phyloP scores from a whole-genome alignment of 2,797 vertebrate genomes.

The Antennarius maculatus region DNA sequence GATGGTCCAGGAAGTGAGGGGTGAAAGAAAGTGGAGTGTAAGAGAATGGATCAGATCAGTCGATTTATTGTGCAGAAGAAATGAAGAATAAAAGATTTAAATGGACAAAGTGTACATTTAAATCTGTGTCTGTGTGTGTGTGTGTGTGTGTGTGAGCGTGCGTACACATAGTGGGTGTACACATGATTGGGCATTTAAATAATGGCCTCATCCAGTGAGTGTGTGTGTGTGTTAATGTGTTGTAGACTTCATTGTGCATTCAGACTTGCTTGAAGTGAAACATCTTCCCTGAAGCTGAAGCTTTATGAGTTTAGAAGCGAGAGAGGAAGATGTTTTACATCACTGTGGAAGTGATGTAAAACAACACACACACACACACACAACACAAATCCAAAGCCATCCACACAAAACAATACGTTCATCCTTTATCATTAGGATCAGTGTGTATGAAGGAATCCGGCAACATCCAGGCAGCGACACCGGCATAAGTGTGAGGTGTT shows the following conservation, averaged over 20 bases:
- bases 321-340: too few species aligned
- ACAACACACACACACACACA: neutral
- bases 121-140: neutral
- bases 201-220: neutral
- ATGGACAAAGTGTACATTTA: conserved; percentile 1
- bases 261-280: conserved; percentile 19
- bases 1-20: conserved; percentile 57
- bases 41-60: conserved; percentile 33
- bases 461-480: too few species aligned
- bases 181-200: too few species aligned
- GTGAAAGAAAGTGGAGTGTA: conserved; percentile 46
- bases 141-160: neutral
- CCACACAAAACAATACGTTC: conserved; percentile 10
- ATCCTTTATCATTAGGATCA: conserved; percentile 6
- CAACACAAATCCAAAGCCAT: neutral
- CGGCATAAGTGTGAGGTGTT: conserved; percentile 37
- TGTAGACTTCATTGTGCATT: conserved; percentile 43
- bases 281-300: conserved; percentile 39
- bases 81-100: neutral
- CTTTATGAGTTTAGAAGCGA: conserved; percentile 9
- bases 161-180: conserved; percentile 1
- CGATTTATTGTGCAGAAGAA: conserved; percentile 22
- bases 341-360: conserved; percentile 15
- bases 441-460: too few species aligned
- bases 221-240: conserved; percentile 5